Conservation (phyloP, 2,797 vertebrate species). For the Phoebastria nigripes region DNA sequence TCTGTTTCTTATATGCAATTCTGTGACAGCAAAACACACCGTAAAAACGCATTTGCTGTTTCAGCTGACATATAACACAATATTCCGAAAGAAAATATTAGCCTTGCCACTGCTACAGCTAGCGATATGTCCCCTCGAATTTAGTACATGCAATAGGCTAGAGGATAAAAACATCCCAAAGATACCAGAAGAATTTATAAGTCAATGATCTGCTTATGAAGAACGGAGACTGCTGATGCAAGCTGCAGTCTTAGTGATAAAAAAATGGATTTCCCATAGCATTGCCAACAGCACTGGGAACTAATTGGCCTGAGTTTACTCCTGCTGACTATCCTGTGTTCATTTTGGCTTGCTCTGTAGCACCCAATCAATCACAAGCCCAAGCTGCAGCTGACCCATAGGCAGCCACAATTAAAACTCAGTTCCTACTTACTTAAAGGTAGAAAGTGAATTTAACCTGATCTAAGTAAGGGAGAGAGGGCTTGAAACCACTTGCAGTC, state of each 20-base stretch:
- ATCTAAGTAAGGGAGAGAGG: not conserved
- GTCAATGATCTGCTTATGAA: conserved; percentile 38
- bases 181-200: conserved; percentile 36
- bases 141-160: not conserved
- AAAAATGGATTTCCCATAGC: conserved; percentile 56
- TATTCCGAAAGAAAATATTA: conserved; percentile 22
- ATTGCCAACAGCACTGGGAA: not conserved
- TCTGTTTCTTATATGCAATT: conserved; percentile 1
- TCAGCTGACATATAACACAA: conserved; percentile 23
- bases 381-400: conserved; percentile 2
- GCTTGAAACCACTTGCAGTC: not conserved
- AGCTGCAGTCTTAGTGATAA: conserved; percentile 43
- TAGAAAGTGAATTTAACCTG: conserved; percentile 24
- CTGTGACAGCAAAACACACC: conserved; percentile 38
- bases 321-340: conserved; percentile 25
- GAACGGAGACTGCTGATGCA: conserved; percentile 31
- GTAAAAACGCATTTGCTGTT: conserved; percentile 40
- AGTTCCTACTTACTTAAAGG: not conserved
- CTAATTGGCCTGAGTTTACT: conserved; percentile 49
- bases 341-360: conserved; percentile 20
- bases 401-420: conserved; percentile 56
- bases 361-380: conserved; percentile 39
- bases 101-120: conserved; percentile 23
- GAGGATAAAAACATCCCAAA: conserved; percentile 6
- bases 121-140: conserved; percentile 27